A percentile compares a stretch with the other conserved stretches of the same genome.
These are phyloP conservation scores for Clarias platycephalus DNA, from an alignment of 2,797 vertebrate genomes.

Conservation along the genomic window DNA sequence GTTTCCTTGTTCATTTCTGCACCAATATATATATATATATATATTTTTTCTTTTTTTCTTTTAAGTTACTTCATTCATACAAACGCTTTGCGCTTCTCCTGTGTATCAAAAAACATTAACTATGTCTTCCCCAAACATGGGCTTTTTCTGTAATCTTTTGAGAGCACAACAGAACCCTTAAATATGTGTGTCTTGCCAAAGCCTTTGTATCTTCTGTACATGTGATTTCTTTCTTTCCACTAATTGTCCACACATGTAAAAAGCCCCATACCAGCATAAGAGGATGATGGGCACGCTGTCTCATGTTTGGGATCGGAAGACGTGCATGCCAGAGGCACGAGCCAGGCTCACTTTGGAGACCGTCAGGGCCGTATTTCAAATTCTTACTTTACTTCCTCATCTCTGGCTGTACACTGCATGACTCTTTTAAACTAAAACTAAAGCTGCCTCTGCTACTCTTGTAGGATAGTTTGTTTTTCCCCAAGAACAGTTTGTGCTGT, in stretches of 20 bases:
- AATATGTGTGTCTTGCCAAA: conserved; percentile 60
- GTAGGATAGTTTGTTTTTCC: neutral
- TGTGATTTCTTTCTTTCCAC: conserved; percentile 47
- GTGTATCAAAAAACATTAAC: conserved; percentile 74
- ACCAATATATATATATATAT: conserved; percentile 66
- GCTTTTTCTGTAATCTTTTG: conserved; percentile 60
- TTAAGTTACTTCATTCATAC: conserved; percentile 74
- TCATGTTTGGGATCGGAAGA: conserved; percentile 91
- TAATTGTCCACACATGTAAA: conserved; percentile 27
- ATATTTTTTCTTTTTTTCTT: conserved; percentile 57
- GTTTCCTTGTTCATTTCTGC: conserved; percentile 72
- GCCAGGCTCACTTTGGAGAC: conserved; percentile 45
- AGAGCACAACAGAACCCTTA: neutral
- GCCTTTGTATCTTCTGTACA: conserved; percentile 66
- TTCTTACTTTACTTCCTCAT: conserved; percentile 37
- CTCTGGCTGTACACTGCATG: conserved; percentile 48
- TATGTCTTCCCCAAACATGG: conserved; percentile 77
- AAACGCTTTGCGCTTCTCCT: conserved; percentile 86
- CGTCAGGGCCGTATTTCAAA: conserved; percentile 60
- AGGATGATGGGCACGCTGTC: conserved; percentile 47
- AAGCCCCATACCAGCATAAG: conserved; percentile 30
- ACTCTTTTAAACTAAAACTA: conserved; percentile 9
- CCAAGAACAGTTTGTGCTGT: conserved; percentile 4
- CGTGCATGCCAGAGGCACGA: conserved; percentile 84
- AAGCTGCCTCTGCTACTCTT: conserved; percentile 26